phyloP scores from a whole-genome alignment of 2,113 vertebrate genomes.

The Dunckerocampus dactyliophorus region DNA sequence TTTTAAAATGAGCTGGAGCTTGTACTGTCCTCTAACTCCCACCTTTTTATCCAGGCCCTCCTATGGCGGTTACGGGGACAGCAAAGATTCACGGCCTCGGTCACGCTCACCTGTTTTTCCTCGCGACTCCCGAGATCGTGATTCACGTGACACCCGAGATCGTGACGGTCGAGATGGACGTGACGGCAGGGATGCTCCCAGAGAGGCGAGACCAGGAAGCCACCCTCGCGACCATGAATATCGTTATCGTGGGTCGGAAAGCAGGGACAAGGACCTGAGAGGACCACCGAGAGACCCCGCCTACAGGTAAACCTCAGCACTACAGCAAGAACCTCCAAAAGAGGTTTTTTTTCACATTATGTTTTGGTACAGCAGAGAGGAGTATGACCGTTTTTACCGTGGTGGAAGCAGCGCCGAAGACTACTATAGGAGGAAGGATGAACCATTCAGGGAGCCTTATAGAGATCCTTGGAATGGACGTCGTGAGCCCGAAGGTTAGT shows the following conservation, averaged over 20 bases:
- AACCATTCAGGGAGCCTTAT: conserved; percentile 80
- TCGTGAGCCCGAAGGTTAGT: conserved; percentile 77
- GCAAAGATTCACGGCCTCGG: conserved; percentile 66
- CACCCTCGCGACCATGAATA: conserved; percentile 78
- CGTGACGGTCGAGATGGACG: conserved; percentile 26
- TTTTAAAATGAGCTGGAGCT: background rate
- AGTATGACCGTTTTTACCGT: conserved; percentile 80
- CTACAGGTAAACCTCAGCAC: conserved; percentile 56
- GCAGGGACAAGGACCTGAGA: conserved; percentile 67
- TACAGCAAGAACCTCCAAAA: background rate
- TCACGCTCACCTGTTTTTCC: conserved; percentile 76
- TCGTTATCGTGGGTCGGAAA: conserved; percentile 72
- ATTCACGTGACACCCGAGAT: no score
- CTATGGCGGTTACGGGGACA: conserved; percentile 62
- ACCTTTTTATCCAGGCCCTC: conserved; percentile 50
- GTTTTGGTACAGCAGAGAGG: conserved; percentile 69
- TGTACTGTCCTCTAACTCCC: conserved; percentile 13
- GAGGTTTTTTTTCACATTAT: background rate
- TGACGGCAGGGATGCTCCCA: conserved; percentile 60
- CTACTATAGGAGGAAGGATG: conserved; percentile 84
- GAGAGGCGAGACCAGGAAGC: conserved; percentile 65
- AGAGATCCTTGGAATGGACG: conserved; percentile 84
- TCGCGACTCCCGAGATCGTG: conserved; percentile 48
- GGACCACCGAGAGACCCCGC: conserved; percentile 50
- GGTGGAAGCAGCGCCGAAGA: conserved; percentile 73